phyloP scores from a whole-genome alignment of 2,797 vertebrate genomes.

The Borostomias antarcticus region DNA sequence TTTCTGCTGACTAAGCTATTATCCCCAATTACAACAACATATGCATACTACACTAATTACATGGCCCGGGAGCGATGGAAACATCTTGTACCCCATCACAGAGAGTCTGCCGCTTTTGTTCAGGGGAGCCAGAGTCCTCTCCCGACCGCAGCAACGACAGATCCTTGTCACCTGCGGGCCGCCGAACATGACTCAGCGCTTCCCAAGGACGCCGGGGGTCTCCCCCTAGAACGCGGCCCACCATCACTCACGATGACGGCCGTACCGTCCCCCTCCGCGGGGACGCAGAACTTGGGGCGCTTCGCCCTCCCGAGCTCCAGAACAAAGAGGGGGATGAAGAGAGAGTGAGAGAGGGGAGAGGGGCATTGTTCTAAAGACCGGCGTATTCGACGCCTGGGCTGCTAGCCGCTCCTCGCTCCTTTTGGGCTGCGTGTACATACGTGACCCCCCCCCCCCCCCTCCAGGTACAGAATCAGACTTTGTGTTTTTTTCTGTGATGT shows the following conservation, averaged over 20 bases:
- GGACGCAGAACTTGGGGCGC: constrained; percentile 29
- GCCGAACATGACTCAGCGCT: constrained; percentile 51
- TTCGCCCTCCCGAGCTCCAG: neutral
- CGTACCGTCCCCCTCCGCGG: constrained; percentile 29
- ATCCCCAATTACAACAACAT: constrained; percentile 46
- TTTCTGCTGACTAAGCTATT: constrained; percentile 19
- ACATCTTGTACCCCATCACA: constrained; percentile 22
- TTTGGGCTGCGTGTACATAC: neutral
- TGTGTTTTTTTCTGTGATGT: constrained; percentile 7
- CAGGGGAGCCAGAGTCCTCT: constrained; percentile 28
- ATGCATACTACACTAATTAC: constrained; percentile 33
- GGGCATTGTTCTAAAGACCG: constrained; percentile 42
- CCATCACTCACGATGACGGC: constrained; percentile 45
- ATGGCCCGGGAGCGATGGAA: constrained; percentile 39
- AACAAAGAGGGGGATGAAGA: neutral
- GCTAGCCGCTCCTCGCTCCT: constrained; percentile 36
- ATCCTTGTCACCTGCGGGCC: constrained; percentile 47
- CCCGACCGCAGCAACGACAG: constrained; percentile 47
- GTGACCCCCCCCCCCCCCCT: too few relatives aligned
- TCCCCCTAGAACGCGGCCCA: constrained; percentile 38
- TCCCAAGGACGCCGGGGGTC: constrained; percentile 51
- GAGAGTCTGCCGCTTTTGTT: constrained; percentile 38
- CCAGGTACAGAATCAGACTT: neutral
- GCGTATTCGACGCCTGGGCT: constrained; percentile 21
- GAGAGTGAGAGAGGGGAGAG: constrained; percentile 29